Conservation (phyloP, 2,888 invertebrate genomes). For the Busseola fusca region DNA sequence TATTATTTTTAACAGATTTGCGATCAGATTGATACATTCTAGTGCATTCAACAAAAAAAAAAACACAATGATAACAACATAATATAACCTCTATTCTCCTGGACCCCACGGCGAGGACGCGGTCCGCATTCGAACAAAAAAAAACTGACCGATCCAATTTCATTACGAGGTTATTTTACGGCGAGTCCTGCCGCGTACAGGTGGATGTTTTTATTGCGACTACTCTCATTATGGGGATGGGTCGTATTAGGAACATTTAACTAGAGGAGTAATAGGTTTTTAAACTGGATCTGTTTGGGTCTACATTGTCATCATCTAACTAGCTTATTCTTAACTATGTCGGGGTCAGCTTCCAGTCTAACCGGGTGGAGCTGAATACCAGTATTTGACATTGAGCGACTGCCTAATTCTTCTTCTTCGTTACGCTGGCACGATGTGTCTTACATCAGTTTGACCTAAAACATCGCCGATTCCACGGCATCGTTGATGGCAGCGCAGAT, state of each 20-base stretch:
- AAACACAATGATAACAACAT: neutral
- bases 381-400: neutral
- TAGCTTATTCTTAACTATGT: too few species aligned
- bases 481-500: too few species aligned
- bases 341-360: too few species aligned
- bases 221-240: slow-evolving; percentile 21
- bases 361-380: too few species aligned
- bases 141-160: slow-evolving; percentile 81
- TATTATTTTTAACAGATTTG: neutral
- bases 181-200: slow-evolving; percentile 73
- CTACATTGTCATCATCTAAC: neutral
- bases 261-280: slow-evolving; percentile 1
- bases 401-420: neutral
- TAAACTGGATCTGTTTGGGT: neutral
- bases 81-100: slow-evolving; percentile 54
- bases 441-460: neutral
- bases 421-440: neutral
- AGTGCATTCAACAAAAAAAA: neutral
- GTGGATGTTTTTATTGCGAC: slow-evolving; percentile 62
- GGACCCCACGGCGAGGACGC: slow-evolving; percentile 53
- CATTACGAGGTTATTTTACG: slow-evolving; percentile 81
- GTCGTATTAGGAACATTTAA: slow-evolving; percentile 20
- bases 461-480: neutral
- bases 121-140: slow-evolving; percentile 65
- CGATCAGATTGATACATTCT: neutral